Base-by-base conservation (phyloP, 2,113 vertebrate species). In the Tor tambroides region DNA sequence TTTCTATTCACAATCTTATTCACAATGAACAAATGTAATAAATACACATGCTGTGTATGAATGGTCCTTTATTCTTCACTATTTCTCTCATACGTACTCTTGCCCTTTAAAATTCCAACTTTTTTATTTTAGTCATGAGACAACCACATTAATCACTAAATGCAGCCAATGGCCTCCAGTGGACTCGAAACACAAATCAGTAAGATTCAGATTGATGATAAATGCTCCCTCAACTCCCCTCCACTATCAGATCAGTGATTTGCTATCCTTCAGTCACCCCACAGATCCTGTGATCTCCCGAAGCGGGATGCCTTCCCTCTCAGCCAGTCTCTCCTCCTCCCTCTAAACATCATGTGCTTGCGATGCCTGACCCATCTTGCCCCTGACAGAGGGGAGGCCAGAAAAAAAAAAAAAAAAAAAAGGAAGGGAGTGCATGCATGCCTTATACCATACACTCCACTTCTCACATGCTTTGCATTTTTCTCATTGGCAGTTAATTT, bases 401-500 rank as follows among this genome's bases (percentile, higher is more conserved):
- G 28, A 43, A 3, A 54, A 51, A 71, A 54, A 5, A 10, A 43
- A 12, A 65, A 54, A 8, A 71, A 69, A 49, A 21, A 54, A 30
- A 84, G 56, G 54, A 32, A 41, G 7, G 23, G 12, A 32, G 19
- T 30, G 19, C 6, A 56, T 59, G 61, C 23, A 56, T 46, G 46
- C 30, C 23, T 56, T 43, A 0, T 8, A 43, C 81, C n/a, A 26
- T n/a, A 49, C 3, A 17, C 23, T 76, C 3, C 41, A 67, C 23
- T 28, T 71, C 74, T 78, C 61, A 61, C 35, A 74, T 87, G 67
- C 75, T 74, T 80, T 79, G 30, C 63, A 85, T 85, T 85, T 85
- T 80, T 74, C 9, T 74, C 35, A 81, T 35, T 28, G 32, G 0
- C 35, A 59, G 35, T 61, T 21, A 1, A 69, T 38, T 51, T 72